Evolutionary conservation across 2,888 invertebrate species (phyloP).

Genomic region (Apamea crenata): DNA sequence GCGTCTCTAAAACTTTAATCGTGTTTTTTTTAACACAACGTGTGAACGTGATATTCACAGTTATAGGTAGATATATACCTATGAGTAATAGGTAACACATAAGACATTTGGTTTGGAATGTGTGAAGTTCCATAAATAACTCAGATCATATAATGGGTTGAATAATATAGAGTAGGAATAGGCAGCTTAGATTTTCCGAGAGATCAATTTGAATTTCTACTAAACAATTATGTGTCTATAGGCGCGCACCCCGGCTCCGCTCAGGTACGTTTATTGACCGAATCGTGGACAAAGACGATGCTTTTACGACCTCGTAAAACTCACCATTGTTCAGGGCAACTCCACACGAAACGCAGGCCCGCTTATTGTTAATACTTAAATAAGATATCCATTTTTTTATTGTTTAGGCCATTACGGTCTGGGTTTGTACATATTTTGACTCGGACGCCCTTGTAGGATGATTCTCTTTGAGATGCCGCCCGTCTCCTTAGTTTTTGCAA

Average conservation of each 20-base stretch:
- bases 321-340: slow-evolving; percentile 83
- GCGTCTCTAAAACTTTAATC: slow-evolving; percentile 45
- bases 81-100: slow-evolving; percentile 30
- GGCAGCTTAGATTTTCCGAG: slow-evolving; percentile 59
- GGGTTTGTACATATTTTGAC: slow-evolving; percentile 90
- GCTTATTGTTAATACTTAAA: slow-evolving; percentile 88
- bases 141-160: slow-evolving; percentile 37
- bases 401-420: slow-evolving; percentile 85
- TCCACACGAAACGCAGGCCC: slow-evolving; percentile 83
- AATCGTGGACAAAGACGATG: slow-evolving; percentile 85
- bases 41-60: slow-evolving; percentile 17
- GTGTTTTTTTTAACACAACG: slow-evolving; percentile 26
- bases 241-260: slow-evolving; percentile 64
- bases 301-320: slow-evolving; percentile 86
- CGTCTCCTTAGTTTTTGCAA: slow-evolving; percentile 81
- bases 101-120: slow-evolving; percentile 43
- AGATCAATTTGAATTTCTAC: slow-evolving; percentile 66
- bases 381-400: slow-evolving; percentile 89
- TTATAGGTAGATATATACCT: slow-evolving; percentile 3
- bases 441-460: slow-evolving; percentile 76
- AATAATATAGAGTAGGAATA: slow-evolving; percentile 48
- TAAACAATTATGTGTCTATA: slow-evolving; percentile 61
- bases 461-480: slow-evolving; percentile 80
- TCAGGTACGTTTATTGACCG: slow-evolving; percentile 83
- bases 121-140: slow-evolving; percentile 61